Percentiles rank a stretch among this genome's conserved stretches.
These are phyloP conservation scores for Rambutsinella grinnellia DNA, from an alignment of 2,888 invertebrate species.

Conservation along the genomic window DNA sequence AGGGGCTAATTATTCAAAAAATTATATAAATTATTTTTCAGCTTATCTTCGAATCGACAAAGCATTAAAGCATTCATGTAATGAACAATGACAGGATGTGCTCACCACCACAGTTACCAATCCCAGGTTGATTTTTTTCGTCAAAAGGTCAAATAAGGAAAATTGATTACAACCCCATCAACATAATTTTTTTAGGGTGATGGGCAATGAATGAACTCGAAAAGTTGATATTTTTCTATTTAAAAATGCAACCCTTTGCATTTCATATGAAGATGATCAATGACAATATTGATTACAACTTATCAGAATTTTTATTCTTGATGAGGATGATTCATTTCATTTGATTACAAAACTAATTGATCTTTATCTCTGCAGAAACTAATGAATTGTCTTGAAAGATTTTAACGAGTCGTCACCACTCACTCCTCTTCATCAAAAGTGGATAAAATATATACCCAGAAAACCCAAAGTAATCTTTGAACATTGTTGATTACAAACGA, in stretches of 20 bases:
- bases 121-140: constrained; percentile 15
- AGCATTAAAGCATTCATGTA: too few relatives aligned
- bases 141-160: constrained; percentile 3
- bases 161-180: constrained; percentile 12
- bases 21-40: too few relatives aligned
- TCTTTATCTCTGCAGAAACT: neutral
- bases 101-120: constrained; percentile 3
- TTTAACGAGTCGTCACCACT: constrained; percentile 40
- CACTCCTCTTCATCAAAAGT: constrained; percentile 19
- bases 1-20: constrained; percentile 32
- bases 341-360: neutral
- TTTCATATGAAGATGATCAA: constrained; percentile 17
- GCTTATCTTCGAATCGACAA: neutral
- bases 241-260: too few relatives aligned
- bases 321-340: neutral
- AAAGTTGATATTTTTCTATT: too few relatives aligned
- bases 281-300: constrained; percentile 3
- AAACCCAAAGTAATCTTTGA: constrained; percentile 12
- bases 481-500: constrained; percentile 19
- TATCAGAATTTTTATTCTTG: neutral
- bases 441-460: too few relatives aligned
- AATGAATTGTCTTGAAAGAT: constrained; percentile 9
- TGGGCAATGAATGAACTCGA: too few relatives aligned
- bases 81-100: neutral
- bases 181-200: neutral